Base-by-base conservation (phyloP, 1,140 invertebrate genomes). In the Rhagoletis pomonella region DNA sequence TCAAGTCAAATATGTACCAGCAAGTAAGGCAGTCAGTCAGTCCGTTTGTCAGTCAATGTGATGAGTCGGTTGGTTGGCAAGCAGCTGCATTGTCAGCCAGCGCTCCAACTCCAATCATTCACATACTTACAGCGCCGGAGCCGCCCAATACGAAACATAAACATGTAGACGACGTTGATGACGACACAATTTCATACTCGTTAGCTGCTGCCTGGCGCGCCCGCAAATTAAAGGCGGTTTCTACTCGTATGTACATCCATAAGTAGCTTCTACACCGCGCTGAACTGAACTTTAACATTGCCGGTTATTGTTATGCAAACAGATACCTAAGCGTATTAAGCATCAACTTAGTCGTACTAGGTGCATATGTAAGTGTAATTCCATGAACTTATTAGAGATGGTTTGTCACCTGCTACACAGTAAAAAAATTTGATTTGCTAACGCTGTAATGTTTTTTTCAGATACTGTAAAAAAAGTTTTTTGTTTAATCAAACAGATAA, bases 101-200 rank as follows among this genome's bases (percentile, higher is more conserved):
- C 29, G 64, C 64, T 67, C 64, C 64, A 73, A 73, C 67, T 73
- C 67, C 67, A n/a, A 42, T 73, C 5, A 29, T 29, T 29, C 29
- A 29, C 60, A 62, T 7, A 55, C 5, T 55, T 55, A 29, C 50
- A 55, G 17, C 17, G 39, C 67, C 44, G 44, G 9, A 73, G 42
- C 29, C 42, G 44, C 67, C 42, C 6, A 73, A 29, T 29, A 29
- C 29, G 29, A 29, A 29, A 29, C 29, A 29, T 29, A 29, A 29
- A 29, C 29, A 29, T 29, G 29, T 29, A 29, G 29, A 29, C 42
- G 42, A 14, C 9, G 44, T 6, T 44, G 17, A 3, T 5, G 42
- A 73, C 12, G 29, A 12, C 4, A 39, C 39, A 39, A 73, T 42
- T 73, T 73, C 17, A 14, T 73, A 62, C 2, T 62, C 10, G 39